These are phyloP conservation scores for Diaperis boleti DNA, from an alignment of 2,888 invertebrate genomes.

Conservation along the genomic window DNA sequence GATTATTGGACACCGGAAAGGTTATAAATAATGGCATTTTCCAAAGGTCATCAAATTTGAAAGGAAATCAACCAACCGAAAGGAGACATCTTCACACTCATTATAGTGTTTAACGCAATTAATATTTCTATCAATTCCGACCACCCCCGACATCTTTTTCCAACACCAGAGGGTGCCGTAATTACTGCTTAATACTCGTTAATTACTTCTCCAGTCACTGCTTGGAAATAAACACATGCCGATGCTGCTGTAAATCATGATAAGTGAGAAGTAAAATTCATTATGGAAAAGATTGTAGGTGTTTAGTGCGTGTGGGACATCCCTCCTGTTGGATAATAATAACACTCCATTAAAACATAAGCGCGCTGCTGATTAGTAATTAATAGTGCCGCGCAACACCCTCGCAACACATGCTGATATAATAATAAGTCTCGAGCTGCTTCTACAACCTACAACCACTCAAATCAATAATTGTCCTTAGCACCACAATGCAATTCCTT, in stretches of 20 bases:
- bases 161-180: slow-evolving; percentile 49
- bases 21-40: slow-evolving; percentile 55
- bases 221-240: slow-evolving; percentile 56
- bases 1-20: slow-evolving; percentile 56
- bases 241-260: slow-evolving; percentile 54
- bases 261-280: slow-evolving; percentile 42
- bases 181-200: slow-evolving; percentile 58
- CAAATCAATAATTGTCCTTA: not conserved
- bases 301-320: slow-evolving; percentile 52
- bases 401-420: slow-evolving; percentile 32
- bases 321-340: slow-evolving; percentile 56
- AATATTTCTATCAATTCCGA: slow-evolving; percentile 42
- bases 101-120: slow-evolving; percentile 47
- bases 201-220: slow-evolving; percentile 55
- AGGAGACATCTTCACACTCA: slow-evolving; percentile 39
- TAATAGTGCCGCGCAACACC: slow-evolving; percentile 51
- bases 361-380: slow-evolving; percentile 59
- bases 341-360: slow-evolving; percentile 60
- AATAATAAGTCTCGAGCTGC: slow-evolving; percentile 1
- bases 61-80: slow-evolving; percentile 31
- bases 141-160: slow-evolving; percentile 43
- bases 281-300: slow-evolving; percentile 39
- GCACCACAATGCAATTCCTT: not conserved
- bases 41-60: slow-evolving; percentile 50
- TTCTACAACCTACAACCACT: not conserved